Base-by-base conservation (phyloP, 2,888 invertebrate genomes). In the Epsilonema sp. region DNA sequence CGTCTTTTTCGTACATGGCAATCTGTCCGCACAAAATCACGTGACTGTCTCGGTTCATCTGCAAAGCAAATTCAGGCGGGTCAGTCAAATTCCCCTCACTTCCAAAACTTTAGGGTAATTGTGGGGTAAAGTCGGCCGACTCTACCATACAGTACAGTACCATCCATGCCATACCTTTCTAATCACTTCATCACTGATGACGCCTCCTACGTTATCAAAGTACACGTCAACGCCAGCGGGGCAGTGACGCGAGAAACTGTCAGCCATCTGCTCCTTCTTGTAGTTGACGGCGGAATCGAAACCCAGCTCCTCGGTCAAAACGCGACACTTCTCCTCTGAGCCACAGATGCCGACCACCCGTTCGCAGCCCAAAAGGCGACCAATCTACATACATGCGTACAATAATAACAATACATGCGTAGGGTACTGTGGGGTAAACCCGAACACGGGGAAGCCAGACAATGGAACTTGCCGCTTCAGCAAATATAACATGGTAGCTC, bases 181-280 rank as follows among this genome's bases (percentile, higher is more conserved):
- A 41, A 68, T 66, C n/a, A 68, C 65, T 3, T 50, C 53, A 51
- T 67, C 59, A 49, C 64, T 66, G 19, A 66, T 57, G 11, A 55
- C 54, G 1, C 68, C 68, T 2, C 67, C 68, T 24, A 67, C 67
- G 57, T 68, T 68, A 53, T 68, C 68, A 59, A 67, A 68, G 53
- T 68, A 68, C 16, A 62, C 56, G 54, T 67, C 59, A 2, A 68
- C 55, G 13, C 67, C 67, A 37, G 57, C 51, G 3, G 66, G 64
- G 49, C 67, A 67, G 2, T 52, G 19, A 31, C 56, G 52, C 21
- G 49, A 49, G 44, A 68, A 47, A 37, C 54, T 53, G 2, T 56
- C 53, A 16, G 50, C 42, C 2, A 68, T 55, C 45, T 63, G 51
- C 20, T 63, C 60, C 5, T 55, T 56, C 48, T 65, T 66, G 52